Conservation (phyloP, 2,113 vertebrate species). For the Aspidoscelis tigris region DNA sequence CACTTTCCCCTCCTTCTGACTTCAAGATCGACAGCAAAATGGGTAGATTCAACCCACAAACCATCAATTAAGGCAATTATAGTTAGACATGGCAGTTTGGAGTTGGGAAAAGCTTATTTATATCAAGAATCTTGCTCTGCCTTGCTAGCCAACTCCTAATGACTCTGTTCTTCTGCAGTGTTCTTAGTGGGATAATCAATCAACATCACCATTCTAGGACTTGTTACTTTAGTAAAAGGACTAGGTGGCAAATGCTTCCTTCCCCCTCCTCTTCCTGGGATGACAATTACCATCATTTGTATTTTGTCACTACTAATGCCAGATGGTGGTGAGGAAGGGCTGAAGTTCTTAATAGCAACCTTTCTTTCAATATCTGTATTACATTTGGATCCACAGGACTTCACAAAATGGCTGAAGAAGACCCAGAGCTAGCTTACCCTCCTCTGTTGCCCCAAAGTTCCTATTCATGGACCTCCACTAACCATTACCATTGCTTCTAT, state of each 20-base stretch:
- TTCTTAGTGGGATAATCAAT: conserved; percentile 5
- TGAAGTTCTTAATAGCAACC: too few species aligned
- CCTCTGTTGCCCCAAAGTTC: too few species aligned
- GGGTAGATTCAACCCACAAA: background rate
- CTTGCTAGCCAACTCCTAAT: background rate
- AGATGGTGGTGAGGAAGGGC: too few species aligned
- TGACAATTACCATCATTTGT: too few species aligned
- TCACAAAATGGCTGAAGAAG: too few species aligned
- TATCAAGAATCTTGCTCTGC: background rate
- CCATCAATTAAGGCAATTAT: conserved; percentile 6
- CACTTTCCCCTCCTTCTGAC: background rate
- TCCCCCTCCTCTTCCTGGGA: too few species aligned
- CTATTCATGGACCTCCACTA: too few species aligned
- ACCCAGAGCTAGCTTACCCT: too few species aligned
- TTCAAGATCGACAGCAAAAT: background rate
- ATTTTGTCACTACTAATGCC: too few species aligned
- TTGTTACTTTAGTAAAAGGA: conserved; percentile 1
- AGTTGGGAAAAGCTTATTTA: background rate
- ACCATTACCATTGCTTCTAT: too few species aligned
- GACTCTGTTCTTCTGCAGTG: background rate
- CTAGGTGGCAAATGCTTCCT: background rate
- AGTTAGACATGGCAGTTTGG: background rate
- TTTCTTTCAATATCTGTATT: too few species aligned
- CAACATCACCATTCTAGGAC: background rate
- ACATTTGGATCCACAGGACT: too few species aligned